Conservation (phyloP, 2,113 vertebrate species). For the Archilochus colubris region DNA sequence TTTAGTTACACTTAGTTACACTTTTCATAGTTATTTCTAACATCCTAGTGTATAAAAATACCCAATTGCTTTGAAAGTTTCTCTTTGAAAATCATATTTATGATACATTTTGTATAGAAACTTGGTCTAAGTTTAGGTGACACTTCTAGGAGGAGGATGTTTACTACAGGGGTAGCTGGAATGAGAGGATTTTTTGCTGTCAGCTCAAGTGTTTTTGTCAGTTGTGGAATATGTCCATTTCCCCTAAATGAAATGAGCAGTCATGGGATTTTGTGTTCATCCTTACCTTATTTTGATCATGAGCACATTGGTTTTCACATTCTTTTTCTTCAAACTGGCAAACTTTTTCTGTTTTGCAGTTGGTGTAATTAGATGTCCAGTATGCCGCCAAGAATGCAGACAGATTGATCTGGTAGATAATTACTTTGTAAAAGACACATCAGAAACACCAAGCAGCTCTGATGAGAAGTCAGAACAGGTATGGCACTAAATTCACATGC, state of each 20-base stretch:
- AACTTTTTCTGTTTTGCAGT: constrained; percentile 74
- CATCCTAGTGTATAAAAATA: not conserved
- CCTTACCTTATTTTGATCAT: not conserved
- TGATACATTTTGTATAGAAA: not conserved
- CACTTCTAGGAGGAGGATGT: not conserved
- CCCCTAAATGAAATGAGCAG: not conserved
- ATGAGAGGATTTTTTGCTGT: not conserved
- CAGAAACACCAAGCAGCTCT: constrained; percentile 87
- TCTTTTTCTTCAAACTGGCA: not conserved
- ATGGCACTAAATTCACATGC: not conserved
- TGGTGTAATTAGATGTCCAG: constrained; percentile 91
- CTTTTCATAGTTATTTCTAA: not conserved
- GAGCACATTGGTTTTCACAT: fast-evolving
- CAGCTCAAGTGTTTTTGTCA: not conserved
- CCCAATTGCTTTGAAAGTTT: not conserved
- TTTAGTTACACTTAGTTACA: not conserved
- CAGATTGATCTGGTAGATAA: constrained; percentile 97
- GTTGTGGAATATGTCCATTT: fast-evolving
- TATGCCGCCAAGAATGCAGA: constrained; percentile 96
- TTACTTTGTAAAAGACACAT: constrained; percentile 97
- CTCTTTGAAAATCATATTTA: not conserved
- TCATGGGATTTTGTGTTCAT: not conserved
- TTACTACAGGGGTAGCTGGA: not conserved
- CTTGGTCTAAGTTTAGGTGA: not conserved
- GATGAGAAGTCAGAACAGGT: constrained; percentile 96